These are phyloP conservation scores for Muschampia plurimacula DNA, from an alignment of 2,888 invertebrate genomes.

Conservation along the genomic window DNA sequence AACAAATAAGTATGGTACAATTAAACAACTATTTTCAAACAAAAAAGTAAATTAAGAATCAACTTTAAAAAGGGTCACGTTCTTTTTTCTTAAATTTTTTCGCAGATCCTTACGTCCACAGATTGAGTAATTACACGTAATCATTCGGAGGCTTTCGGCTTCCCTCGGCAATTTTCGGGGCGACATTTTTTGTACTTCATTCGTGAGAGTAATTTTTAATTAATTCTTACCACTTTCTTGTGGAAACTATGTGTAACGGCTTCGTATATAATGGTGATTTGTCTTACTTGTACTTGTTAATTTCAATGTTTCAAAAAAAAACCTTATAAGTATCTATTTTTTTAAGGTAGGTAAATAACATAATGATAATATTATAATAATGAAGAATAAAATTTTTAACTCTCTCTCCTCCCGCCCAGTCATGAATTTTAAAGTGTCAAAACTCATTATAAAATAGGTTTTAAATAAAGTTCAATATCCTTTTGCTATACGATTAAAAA, in stretches of 20 bases:
- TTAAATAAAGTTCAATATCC: neutral
- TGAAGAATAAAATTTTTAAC: too few relatives aligned
- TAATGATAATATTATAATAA: too few relatives aligned
- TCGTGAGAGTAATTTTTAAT: conserved; percentile 70
- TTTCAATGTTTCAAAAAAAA: neutral
- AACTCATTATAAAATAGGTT: neutral
- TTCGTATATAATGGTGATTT: conserved; percentile 41
- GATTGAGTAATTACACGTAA: conserved; percentile 52
- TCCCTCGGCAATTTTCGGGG: conserved; percentile 63
- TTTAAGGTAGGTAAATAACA: too few relatives aligned
- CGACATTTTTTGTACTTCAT: conserved; percentile 64
- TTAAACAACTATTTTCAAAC: neutral
- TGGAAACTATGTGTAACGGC: conserved; percentile 66
- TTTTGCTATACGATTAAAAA: neutral
- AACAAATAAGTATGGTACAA: too few relatives aligned
- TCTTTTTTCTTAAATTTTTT: conserved; percentile 24
- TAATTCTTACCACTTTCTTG: conserved; percentile 79
- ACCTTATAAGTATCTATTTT: too few relatives aligned
- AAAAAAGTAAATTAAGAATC: conserved; percentile 11
- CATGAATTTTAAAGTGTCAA: neutral
- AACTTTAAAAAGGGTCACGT: conserved; percentile 4
- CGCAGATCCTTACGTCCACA: conserved; percentile 35
- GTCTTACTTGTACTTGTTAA: neutral
- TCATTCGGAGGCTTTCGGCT: conserved; percentile 52
- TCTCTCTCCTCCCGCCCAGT: too few relatives aligned